Conservation (phyloP, 1,140 invertebrate genomes). For the Psix sp. region DNA sequence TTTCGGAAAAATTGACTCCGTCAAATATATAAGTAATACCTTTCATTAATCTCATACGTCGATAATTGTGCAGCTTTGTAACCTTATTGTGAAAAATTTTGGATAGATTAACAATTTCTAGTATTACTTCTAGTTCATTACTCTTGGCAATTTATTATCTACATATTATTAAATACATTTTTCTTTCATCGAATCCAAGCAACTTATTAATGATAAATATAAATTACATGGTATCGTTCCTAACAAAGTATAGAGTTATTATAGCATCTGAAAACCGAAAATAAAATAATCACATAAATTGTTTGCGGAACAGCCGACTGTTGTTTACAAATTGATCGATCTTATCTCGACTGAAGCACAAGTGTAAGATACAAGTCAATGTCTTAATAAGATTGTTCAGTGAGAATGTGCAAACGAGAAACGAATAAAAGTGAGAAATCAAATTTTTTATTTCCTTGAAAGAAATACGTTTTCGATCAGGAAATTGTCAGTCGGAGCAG, state of each 20-base stretch:
- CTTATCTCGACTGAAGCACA: too few species aligned
- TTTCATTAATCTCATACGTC: constrained; percentile 14
- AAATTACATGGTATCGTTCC: constrained; percentile 34
- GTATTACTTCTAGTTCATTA: constrained; percentile 23
- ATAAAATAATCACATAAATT: too few species aligned
- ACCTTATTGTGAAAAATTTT: constrained; percentile 16
- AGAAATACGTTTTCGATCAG: constrained; percentile 40
- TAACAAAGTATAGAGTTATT: too few species aligned
- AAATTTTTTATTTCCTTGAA: constrained; percentile 14
- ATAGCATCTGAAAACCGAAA: too few species aligned
- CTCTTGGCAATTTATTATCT: constrained; percentile 15
- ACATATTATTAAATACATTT: constrained; percentile 42
- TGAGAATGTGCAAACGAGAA: not conserved
- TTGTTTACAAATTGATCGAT: too few species aligned
- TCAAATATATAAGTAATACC: constrained; percentile 14
- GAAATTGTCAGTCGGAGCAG: constrained; percentile 44
- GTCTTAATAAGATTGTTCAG: constrained; percentile 1
- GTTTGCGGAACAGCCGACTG: too few species aligned
- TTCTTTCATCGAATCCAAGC: constrained; percentile 19
- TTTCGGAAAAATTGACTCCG: constrained; percentile 11
- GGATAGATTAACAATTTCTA: constrained; percentile 11
- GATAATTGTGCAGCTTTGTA: constrained; percentile 7
- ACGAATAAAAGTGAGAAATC: constrained; percentile 31
- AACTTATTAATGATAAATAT: constrained; percentile 30
- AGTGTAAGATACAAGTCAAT: constrained; percentile 4